Conservation (phyloP, 2,113 vertebrate genomes). For the Nothobranchius furzeri region DNA sequence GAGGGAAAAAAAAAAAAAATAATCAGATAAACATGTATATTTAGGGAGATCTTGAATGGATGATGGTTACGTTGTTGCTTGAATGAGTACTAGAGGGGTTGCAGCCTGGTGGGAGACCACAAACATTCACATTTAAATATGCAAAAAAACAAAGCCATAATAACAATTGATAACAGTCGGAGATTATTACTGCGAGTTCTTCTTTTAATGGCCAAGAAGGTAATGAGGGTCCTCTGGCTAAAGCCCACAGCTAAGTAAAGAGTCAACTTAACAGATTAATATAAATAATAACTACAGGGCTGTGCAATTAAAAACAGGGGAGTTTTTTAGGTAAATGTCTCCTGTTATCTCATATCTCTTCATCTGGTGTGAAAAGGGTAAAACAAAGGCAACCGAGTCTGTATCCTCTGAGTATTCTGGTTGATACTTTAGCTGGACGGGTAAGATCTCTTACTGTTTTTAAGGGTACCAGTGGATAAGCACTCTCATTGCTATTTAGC, state of each 20-base stretch:
- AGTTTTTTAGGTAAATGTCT: not conserved
- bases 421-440: not conserved
- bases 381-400: not conserved
- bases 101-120: no score
- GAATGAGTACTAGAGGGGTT: no score
- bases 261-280: not conserved
- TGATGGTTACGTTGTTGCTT: no score
- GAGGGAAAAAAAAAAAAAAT: no score
- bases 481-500: no score
- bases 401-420: not conserved
- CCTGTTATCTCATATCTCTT: not conserved
- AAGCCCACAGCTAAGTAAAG: not conserved
- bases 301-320: not conserved
- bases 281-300: not conserved
- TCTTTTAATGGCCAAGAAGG: not conserved
- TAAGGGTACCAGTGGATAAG: no score
- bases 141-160: no score
- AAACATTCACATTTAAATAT: no score
- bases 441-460: no score
- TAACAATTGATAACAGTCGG: not conserved
- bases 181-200: not conserved
- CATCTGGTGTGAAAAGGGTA: not conserved
- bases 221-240: not conserved
- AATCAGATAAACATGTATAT: no score
- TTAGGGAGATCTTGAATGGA: no score